phyloP scores from a whole-genome alignment of 2,113 vertebrate genomes.

The Nansenia antarctica region DNA sequence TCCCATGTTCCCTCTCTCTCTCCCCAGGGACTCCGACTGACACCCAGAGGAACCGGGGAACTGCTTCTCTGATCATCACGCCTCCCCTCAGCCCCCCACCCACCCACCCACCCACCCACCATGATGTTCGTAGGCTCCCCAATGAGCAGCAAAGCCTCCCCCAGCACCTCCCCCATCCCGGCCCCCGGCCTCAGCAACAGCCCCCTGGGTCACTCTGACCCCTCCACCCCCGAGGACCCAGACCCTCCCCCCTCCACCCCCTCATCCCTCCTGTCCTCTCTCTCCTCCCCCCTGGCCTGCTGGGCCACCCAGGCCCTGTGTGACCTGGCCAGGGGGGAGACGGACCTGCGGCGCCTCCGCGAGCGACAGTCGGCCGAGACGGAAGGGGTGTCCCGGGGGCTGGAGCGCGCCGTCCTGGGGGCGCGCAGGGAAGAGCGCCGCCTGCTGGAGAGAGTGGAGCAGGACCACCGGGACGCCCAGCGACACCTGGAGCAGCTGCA shows the following conservation, averaged over 20 bases:
- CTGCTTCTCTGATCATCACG: too few species aligned
- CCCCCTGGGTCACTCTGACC: conserved; percentile 28
- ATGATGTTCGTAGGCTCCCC: conserved; percentile 53
- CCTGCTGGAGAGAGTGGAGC: conserved; percentile 74
- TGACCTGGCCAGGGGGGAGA: conserved; percentile 64
- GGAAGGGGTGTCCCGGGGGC: conserved; percentile 49
- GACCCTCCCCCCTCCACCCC: conserved; percentile 12
- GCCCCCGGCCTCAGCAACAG: conserved; percentile 29
- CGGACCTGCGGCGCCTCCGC: conserved; percentile 58
- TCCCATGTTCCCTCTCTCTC: neutral
- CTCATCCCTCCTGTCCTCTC: too few species aligned
- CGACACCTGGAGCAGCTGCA: conserved; percentile 70
- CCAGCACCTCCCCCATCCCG: conserved; percentile 31
- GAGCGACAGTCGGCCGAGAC: conserved; percentile 57
- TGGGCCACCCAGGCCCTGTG: conserved; percentile 63
- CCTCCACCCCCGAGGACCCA: conserved; percentile 26
- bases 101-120: conserved; percentile 10
- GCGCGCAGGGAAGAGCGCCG: conserved; percentile 69
- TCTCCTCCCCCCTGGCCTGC: conserved; percentile 48
- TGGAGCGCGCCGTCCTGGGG: conserved; percentile 72
- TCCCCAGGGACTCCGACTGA: neutral
- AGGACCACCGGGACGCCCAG: conserved; percentile 71
- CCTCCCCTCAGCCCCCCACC: neutral
- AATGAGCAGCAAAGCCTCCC: conserved; percentile 39
- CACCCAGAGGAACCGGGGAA: too few species aligned